Evolutionary conservation across 2,888 invertebrate species (phyloP).

Genomic region (Eupithecia insigniata): DNA sequence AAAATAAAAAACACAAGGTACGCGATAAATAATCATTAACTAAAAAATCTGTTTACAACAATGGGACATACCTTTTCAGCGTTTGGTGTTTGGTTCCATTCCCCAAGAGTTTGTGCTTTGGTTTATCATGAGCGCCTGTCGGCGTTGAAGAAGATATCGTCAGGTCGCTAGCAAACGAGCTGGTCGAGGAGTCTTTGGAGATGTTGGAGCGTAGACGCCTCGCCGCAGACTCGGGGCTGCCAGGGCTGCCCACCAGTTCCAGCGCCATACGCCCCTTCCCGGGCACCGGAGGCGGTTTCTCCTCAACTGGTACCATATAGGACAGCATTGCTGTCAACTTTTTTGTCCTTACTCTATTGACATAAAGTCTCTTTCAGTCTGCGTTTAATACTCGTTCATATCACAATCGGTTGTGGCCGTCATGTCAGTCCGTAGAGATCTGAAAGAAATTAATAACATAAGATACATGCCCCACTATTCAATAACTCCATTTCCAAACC

Average conservation of each 20-base stretch:
- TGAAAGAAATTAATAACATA: slow-evolving; percentile 53
- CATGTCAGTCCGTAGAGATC: slow-evolving; percentile 57
- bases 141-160: slow-evolving; percentile 86
- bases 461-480: not conserved
- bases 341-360: slow-evolving; percentile 33
- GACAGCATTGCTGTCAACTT: slow-evolving; percentile 86
- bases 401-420: slow-evolving; percentile 42
- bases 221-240: slow-evolving; percentile 69
- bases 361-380: slow-evolving; percentile 41
- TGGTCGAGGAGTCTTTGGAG: slow-evolving; percentile 88
- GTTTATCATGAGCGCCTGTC: slow-evolving; percentile 86
- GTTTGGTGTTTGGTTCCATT: slow-evolving; percentile 89
- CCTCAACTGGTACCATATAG: slow-evolving; percentile 91
- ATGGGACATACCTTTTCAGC: slow-evolving; percentile 86
- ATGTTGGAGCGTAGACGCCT: slow-evolving; percentile 69
- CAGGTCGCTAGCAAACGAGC: slow-evolving; percentile 87
- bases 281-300: slow-evolving; percentile 88
- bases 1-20: too few relatives aligned
- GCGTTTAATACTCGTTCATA: slow-evolving; percentile 45
- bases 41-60: not conserved
- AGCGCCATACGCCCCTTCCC: slow-evolving; percentile 81
- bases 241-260: slow-evolving; percentile 73
- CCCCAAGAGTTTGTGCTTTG: slow-evolving; percentile 87
- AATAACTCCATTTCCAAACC: not conserved
- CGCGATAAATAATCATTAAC: too few relatives aligned